Conservation (phyloP, 1,140 invertebrate genomes). For the Wiebesia pumilae region DNA sequence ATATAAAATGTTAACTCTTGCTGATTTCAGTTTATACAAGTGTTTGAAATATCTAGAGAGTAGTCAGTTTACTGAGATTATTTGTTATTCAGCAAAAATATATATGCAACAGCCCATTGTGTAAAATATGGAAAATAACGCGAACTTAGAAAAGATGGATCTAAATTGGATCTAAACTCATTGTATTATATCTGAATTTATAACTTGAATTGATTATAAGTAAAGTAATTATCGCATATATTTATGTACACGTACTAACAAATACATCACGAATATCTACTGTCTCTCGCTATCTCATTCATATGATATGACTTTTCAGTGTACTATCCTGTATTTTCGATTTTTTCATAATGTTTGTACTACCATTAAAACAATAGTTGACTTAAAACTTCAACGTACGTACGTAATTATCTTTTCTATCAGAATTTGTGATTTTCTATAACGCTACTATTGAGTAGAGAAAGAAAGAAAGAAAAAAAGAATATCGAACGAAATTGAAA, state of each 20-base stretch:
- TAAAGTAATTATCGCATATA: not conserved
- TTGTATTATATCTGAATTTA: not conserved
- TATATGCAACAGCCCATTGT: not conserved
- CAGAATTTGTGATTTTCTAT: conserved; percentile 37
- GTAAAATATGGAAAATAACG: not conserved
- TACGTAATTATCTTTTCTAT: conserved; percentile 45
- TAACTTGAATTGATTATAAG: not conserved
- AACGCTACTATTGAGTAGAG: conserved; percentile 43
- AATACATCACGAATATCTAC: not conserved
- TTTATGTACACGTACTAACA: conserved; percentile 1
- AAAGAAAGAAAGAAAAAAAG: conserved; percentile 15
- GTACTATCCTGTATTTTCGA: not conserved
- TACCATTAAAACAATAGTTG: not conserved
- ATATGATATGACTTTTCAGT: not conserved
- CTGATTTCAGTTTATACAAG: not conserved
- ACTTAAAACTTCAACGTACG: conserved; percentile 34
- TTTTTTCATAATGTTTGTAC: not conserved
- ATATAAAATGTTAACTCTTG: no score
- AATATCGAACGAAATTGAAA: conserved; percentile 55
- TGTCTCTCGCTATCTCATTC: conserved; percentile 7
- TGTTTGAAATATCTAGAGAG: conserved; percentile 6
- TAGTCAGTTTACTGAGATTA: not conserved
- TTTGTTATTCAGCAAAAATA: not conserved
- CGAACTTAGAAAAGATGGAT: not conserved
- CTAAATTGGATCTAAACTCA: not conserved